Evolutionary conservation across 2,113 vertebrate genomes (phyloP), one percentile per base, ranked within the genome.

Genomic region (Hippocampus mohnikei): DNA sequence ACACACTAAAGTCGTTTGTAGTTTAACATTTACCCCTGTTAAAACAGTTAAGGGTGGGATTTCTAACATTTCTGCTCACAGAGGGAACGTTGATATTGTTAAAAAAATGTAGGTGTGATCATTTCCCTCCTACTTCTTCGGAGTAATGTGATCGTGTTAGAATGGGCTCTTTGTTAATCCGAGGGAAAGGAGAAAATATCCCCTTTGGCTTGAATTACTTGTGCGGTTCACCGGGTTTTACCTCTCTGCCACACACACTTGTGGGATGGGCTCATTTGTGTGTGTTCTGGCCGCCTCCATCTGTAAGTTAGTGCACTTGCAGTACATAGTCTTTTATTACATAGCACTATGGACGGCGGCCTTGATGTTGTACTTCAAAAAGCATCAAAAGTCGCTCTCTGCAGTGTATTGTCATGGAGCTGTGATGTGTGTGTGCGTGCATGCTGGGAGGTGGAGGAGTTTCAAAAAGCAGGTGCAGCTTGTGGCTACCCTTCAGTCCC

Each of bases 81-180:
- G 46, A 53, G 50, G 52, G 67, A 71, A 71, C 46, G 75, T 72
- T 74, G 64, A 77, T 77, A 72, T 73, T 27, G 55, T 73, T 72
- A 70, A 46, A 55, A 85, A 77, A 82, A 27, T 71, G 48, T 75
- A 83, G 79, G 75, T 80, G 81, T 83, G 81, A 84, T 85, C 76
- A 61, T 79, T 82, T 78, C 72, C 56, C 72, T 64, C 60, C 23
- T 8, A 10, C 63, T 67, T 81, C 78, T 84, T 80, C 67, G 0
- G 63, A 62, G 89, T 88, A 90, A 90, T 85, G 71, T 84, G 85
- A 90, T 89, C 84, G 81, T 69, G 72, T 84, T 70, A 85, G 80
- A 91, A 90, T 84, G 77, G 80, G 79, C 44, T 76, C 81, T 89
- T 91, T 90, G 87, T 90, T 88, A 87, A 88, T 80, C 67, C 74